phyloP scores from a whole-genome alignment of 2,113 vertebrate species.

The Chionis minor region DNA sequence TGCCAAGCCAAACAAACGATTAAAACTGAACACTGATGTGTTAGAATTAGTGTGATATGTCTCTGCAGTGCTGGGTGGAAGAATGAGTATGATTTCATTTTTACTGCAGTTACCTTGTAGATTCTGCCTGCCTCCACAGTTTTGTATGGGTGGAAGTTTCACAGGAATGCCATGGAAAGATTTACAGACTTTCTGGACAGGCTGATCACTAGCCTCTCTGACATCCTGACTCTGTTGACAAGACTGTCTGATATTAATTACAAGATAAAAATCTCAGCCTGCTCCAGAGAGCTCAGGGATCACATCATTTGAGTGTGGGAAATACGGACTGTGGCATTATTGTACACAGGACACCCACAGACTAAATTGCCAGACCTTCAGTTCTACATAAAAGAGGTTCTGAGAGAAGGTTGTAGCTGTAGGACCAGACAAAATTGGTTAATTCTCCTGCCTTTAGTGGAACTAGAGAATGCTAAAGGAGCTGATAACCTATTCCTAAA shows the following conservation, averaged over 20 bases:
- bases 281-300: neutral
- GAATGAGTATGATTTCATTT: constrained; percentile 56
- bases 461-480: neutral
- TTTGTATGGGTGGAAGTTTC: neutral
- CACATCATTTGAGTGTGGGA: neutral
- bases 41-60: constrained; percentile 62
- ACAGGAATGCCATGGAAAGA: neutral
- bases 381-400: neutral
- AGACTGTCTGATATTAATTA: neutral
- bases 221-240: neutral
- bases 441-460: neutral
- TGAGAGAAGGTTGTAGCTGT: neutral
- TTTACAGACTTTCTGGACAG: constrained; percentile 18
- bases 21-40: constrained; percentile 67
- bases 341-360: neutral
- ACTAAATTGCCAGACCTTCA: neutral
- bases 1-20: constrained; percentile 77
- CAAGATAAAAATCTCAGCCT: constrained; percentile 17
- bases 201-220: neutral
- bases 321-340: neutral
- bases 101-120: neutral
- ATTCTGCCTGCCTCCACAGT: neutral
- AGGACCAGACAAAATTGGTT: neutral
- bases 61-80: constrained; percentile 26
- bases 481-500: neutral